phyloP scores from a whole-genome alignment of 2,797 vertebrate species.

The Orientallactaga sibirica region DNA sequence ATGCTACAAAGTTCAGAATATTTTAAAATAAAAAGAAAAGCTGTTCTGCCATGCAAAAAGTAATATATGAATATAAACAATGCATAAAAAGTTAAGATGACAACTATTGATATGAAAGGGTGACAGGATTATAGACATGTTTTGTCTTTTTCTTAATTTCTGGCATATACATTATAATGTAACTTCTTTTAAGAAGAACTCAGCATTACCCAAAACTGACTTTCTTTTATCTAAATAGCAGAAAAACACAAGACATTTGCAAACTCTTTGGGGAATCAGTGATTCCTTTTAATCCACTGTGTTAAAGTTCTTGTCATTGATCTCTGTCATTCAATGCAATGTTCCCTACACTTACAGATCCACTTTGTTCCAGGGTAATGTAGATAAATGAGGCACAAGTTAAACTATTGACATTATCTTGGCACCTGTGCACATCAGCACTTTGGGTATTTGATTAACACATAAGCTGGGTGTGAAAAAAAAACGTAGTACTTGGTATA shows the following conservation, averaged over 20 bases:
- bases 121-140: not conserved
- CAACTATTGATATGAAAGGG: constrained; percentile 10
- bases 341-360: constrained; percentile 84
- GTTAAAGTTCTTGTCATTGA: constrained; percentile 85
- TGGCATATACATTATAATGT: not conserved
- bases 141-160: constrained; percentile 56
- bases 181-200: constrained; percentile 54
- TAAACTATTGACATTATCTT: constrained; percentile 87
- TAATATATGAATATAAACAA: constrained; percentile 27
- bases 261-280: constrained; percentile 69
- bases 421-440: constrained; percentile 83
- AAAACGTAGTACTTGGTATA: constrained; percentile 82
- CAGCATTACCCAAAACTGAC: constrained; percentile 48
- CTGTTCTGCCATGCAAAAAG: not conserved
- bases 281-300: constrained; percentile 62
- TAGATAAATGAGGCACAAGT: constrained; percentile 86
- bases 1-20: constrained; percentile 45
- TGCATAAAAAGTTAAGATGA: constrained; percentile 47
- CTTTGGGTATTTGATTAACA: constrained; percentile 87
- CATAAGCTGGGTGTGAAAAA: constrained; percentile 75
- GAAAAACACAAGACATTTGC: constrained; percentile 70
- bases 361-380: constrained; percentile 85
- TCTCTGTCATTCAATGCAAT: constrained; percentile 87
- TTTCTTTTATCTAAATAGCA: constrained; percentile 64
- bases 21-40: constrained; percentile 31